Evolutionary conservation across 2,113 vertebrate genomes (phyloP).

Genomic region (Lontra canadensis): DNA sequence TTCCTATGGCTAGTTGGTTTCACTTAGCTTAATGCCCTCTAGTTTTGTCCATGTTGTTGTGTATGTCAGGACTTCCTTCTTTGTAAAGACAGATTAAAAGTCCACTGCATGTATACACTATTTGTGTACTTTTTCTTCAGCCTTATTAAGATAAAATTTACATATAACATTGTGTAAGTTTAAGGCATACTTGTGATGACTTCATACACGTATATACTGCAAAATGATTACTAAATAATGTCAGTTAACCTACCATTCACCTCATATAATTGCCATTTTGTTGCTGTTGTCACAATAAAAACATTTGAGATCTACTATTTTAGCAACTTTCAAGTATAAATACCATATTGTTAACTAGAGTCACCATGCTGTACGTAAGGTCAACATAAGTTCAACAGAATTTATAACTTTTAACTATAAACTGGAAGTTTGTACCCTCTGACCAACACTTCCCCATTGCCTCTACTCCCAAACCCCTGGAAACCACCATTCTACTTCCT

Average conservation of each 20-base stretch:
- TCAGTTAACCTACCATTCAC: not conserved
- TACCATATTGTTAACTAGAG: not conserved
- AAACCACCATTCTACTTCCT: not conserved
- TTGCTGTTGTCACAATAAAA: not conserved
- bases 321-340: not conserved
- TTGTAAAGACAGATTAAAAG: not conserved
- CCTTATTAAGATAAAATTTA: not conserved
- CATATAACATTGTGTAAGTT: not conserved
- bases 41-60: not conserved
- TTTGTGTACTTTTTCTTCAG: not conserved
- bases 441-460: not conserved
- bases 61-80: not conserved
- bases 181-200: not conserved
- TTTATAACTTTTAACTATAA: not conserved
- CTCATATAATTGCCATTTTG: not conserved
- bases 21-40: not conserved
- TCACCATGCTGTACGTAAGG: not conserved
- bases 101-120: not conserved
- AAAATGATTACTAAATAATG: not conserved
- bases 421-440: not conserved
- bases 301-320: not conserved
- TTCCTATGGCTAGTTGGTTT: not conserved
- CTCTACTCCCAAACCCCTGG: not conserved
- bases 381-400: too few species aligned
- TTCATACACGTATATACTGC: not conserved